Evolutionary conservation across 2,888 invertebrate genomes (phyloP).

Genomic region (Amiota communis): DNA sequence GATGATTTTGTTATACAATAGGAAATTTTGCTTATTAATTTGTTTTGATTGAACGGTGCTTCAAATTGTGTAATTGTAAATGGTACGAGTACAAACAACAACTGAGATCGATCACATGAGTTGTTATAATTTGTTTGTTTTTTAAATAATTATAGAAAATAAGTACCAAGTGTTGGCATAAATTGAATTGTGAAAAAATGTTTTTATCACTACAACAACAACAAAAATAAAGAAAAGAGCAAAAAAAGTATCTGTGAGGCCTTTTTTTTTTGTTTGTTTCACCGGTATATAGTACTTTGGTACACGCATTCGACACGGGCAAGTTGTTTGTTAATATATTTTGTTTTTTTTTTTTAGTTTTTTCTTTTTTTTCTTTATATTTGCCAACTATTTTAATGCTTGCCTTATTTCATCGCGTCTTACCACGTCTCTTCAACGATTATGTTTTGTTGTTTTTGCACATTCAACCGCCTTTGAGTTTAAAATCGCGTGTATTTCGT

Average conservation of each 20-base stretch:
- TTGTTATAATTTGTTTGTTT: background rate
- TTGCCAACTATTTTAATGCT: background rate
- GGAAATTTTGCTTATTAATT: slow-evolving; percentile 4
- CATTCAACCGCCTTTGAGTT: slow-evolving; percentile 32
- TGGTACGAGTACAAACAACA: background rate
- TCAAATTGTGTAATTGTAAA: background rate
- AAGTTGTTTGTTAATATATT: background rate
- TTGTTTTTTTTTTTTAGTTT: background rate
- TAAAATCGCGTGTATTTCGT: slow-evolving; percentile 46
- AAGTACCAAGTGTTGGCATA: background rate
- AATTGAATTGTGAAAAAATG: too few species aligned
- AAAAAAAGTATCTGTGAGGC: background rate
- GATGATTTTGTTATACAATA: background rate
- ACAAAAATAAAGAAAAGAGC: too few species aligned
- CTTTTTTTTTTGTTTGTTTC: background rate
- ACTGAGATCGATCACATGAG: background rate
- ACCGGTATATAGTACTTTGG: background rate
- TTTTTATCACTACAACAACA: background rate
- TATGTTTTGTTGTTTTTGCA: slow-evolving; percentile 6
- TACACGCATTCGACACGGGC: background rate
- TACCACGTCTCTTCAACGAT: background rate
- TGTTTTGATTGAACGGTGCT: slow-evolving; percentile 9
- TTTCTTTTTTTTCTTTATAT: background rate
- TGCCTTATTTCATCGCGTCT: background rate
- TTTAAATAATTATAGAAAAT: background rate